Evolutionary conservation across 1,140 invertebrate species (phyloP), one percentile per base, ranked within the genome.

Genomic region (Drosophila kohkoa): DNA sequence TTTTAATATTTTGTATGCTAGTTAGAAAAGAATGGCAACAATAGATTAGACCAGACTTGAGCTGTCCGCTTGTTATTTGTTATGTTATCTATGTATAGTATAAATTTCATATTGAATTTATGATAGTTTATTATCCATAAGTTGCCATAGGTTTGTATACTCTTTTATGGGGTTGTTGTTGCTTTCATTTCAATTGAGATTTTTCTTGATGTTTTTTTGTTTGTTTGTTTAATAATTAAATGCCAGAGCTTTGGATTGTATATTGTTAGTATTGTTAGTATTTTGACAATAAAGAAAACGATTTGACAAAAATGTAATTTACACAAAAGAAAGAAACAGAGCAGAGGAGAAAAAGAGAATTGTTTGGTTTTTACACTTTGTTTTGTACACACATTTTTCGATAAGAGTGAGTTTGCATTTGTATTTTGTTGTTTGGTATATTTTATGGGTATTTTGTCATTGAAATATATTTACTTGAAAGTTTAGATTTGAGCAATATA

Each of bases 271-370:
- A 38, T 38, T 38, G 35, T 38, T 38, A 38, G 35, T 38, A 89
- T 72, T 51, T 74, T 35, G 60, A 66, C 45, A 77, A 80, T 80
- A 83, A 88, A 78, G 87, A 88, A 88, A 87, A 83, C 59, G 81
- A 81, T 85, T 85, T 69, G 65, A 81, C 68, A 85, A 85, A 77
- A 87, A 87, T 88, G 51, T 83, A 87, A 87, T 88, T 80, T 77
- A 87, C 62, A 89, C 51, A 89, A 85, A 89, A 89, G 81, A 89
- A 89, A 89, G 85, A 89, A 89, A 89, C 85, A 89, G 85, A 89
- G 85, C 81, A 89, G 85, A 89, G 85, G 85, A 89, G 85, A 89
- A 89, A 80, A 89, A 89, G 85, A 89, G 85, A 89, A 81, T 89
- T 89, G 77, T 85, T 89, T 82, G 72, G 67, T 80, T 87, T 87